Percentiles rank a stretch among this genome's conserved stretches.
Evolutionary conservation across 2,113 vertebrate genomes (phyloP).

Genomic region (Naja naja): DNA sequence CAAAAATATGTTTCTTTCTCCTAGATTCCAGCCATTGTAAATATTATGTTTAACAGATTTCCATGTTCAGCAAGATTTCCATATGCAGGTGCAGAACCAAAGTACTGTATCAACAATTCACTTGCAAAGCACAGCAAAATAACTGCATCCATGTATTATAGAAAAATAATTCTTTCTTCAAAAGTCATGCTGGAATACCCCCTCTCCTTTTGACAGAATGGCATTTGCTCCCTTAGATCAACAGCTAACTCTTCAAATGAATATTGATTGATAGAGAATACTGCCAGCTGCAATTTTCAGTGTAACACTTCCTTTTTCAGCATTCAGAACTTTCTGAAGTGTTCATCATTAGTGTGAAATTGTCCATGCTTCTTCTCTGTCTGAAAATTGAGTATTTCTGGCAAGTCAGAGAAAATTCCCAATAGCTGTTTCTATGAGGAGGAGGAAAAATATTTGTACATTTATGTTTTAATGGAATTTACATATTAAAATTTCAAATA

Average conservation of each 20-base stretch:
- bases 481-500: conserved; percentile 4
- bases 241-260: conserved; percentile 27
- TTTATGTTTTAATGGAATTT: background rate
- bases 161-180: conserved; percentile 28
- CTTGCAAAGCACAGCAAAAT: conserved; percentile 12
- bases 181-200: background rate
- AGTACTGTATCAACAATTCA: conserved; percentile 23
- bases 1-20: background rate
- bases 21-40: conserved; percentile 12
- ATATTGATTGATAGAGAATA: conserved; percentile 31
- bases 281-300: background rate
- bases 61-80: conserved; percentile 9
- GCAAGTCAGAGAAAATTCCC: conserved; percentile 27
- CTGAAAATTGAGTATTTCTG: conserved; percentile 31
- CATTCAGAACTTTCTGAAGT: conserved; percentile 25
- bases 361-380: conserved; percentile 2
- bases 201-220: background rate
- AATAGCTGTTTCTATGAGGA: conserved; percentile 16
- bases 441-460: background rate
- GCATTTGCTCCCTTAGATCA: conserved; percentile 33
- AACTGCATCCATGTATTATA: background rate
- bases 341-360: conserved; percentile 32
- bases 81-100: background rate
- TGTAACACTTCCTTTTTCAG: conserved; percentile 37
- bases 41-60: conserved; percentile 20